Conservation (phyloP, 37 sponge, comb jelly and placozoan genomes). For the Ephydatia muelleri region DNA sequence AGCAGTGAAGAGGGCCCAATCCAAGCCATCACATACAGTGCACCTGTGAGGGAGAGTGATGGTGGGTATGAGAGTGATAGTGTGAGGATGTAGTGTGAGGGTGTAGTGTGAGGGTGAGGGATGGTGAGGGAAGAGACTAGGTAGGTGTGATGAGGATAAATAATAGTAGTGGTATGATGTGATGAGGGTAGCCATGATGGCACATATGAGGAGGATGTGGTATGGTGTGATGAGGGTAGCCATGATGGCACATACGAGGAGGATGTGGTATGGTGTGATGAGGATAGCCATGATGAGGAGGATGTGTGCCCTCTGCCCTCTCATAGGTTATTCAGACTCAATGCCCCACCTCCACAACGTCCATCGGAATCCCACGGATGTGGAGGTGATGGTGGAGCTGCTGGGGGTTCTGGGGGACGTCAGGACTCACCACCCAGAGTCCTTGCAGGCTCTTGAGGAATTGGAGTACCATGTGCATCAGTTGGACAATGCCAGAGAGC, state of each 20-base stretch:
- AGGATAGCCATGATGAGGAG: no score
- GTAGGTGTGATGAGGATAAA: no score
- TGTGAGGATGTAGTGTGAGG: neutral
- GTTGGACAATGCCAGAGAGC: conserved; percentile 82
- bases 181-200: no score
- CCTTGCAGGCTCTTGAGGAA: conserved; percentile 58
- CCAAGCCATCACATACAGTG: neutral
- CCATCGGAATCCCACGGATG: neutral
- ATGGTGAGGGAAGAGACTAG: no score
- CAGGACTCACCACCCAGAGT: conserved; percentile 12
- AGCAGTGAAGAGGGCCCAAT: neutral
- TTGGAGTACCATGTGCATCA: conserved; percentile 87
- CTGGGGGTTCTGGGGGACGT: conserved; percentile 21
- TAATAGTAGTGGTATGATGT: no score
- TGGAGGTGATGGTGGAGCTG: conserved; percentile 49
- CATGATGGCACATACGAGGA: no score
- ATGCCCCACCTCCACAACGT: neutral
- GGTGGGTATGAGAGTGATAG: neutral
- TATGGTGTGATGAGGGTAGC: no score
- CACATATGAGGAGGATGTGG: no score
- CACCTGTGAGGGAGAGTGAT: neutral
- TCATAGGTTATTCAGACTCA: neutral
- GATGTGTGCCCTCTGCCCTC: neutral
- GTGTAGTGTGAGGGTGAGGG: neutral
- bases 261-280: no score